Conservation (phyloP, 2,113 vertebrate genomes). For the Callithrix jacchus region DNA sequence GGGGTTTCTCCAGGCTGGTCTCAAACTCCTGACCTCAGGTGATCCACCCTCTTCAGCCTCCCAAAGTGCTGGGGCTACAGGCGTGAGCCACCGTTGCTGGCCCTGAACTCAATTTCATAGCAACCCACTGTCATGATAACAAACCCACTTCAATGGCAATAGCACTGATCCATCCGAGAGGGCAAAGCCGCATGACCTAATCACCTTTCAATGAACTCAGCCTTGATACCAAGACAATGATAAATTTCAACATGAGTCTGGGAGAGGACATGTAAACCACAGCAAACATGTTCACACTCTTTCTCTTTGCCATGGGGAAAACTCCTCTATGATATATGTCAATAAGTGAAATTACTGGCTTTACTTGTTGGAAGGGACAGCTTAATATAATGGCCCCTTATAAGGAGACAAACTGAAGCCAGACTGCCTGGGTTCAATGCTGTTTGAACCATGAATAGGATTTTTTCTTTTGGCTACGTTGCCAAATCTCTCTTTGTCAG, state of each 20-base stretch:
- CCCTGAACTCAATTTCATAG: neutral
- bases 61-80: neutral
- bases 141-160: neutral
- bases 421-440: neutral
- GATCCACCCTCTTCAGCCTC: neutral
- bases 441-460: neutral
- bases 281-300: neutral
- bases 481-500: neutral
- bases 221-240: neutral
- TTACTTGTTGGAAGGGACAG: neutral
- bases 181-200: neutral
- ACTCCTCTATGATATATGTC: neutral
- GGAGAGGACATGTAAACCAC: neutral
- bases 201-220: neutral
- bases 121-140: neutral
- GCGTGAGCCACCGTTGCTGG: rapidly evolving
- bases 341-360: neutral
- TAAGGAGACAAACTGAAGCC: neutral
- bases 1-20: too few species aligned
- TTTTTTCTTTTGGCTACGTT: neutral
- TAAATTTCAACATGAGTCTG: neutral
- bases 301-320: neutral
- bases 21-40: neutral
- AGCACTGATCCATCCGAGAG: neutral
- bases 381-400: neutral